Percentiles rank a stretch among this genome's conserved stretches.
Evolutionary conservation across 2,113 vertebrate genomes (phyloP).

Genomic region (Herpetotheres cachinnans): DNA sequence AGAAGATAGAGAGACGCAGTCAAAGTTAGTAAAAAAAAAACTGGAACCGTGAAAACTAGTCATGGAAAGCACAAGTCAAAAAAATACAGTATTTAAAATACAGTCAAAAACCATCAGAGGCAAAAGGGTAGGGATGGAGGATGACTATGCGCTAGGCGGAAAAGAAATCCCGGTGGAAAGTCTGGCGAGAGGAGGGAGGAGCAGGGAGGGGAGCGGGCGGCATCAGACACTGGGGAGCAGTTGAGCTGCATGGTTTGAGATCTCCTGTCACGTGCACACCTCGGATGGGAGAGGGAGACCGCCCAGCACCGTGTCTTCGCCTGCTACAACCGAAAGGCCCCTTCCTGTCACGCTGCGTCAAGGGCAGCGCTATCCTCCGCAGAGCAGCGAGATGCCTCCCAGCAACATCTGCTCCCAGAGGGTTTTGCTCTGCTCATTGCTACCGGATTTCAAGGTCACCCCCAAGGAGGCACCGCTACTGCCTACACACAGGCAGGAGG

Average conservation of each 20-base stretch:
- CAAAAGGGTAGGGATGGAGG: slow-evolving; percentile 4
- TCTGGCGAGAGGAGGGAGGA: neutral
- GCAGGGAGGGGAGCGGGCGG: neutral
- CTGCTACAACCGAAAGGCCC: neutral
- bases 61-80: slow-evolving; percentile 35
- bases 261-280: neutral
- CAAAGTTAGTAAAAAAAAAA: slow-evolving; percentile 67
- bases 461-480: neutral
- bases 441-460: neutral
- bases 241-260: slow-evolving; percentile 32
- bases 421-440: accelerated
- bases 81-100: slow-evolving; percentile 24
- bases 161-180: neutral
- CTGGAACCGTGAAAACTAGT: slow-evolving; percentile 9
- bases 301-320: neutral
- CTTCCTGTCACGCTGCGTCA: neutral
- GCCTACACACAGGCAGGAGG: neutral
- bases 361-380: neutral
- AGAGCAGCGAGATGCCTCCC: neutral
- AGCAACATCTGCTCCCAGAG: neutral
- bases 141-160: neutral
- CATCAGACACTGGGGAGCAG: slow-evolving; percentile 14
- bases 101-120: slow-evolving; percentile 23
- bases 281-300: accelerated
- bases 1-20: slow-evolving; percentile 72